Percentiles rank a stretch among this genome's conserved stretches.
These are phyloP conservation scores for Acipenser transmontanus DNA, from an alignment of 2,797 vertebrate genomes.

Conservation along the genomic window DNA sequence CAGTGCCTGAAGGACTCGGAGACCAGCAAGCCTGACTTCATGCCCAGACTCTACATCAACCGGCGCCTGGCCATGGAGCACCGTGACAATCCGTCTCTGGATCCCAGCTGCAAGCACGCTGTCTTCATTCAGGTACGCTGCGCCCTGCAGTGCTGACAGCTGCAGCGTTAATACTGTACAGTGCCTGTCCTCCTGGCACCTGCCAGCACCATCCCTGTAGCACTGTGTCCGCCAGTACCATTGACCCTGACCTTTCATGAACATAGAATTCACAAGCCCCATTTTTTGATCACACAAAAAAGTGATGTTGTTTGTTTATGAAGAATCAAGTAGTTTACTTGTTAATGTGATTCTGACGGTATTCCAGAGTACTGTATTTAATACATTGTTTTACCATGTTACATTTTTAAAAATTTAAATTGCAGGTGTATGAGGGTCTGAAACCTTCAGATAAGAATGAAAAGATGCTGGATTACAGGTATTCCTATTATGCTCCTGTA, in stretches of 20 bases:
- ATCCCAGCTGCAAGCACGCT: slow-evolving; percentile 81
- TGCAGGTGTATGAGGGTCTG: slow-evolving; percentile 89
- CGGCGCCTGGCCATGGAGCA: slow-evolving; percentile 95
- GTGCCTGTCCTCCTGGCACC: no score
- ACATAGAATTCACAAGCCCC: no score
- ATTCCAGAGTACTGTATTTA: no score
- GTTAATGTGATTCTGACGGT: neutral
- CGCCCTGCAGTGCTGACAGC: no score
- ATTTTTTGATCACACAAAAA: no score
- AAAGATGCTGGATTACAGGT: slow-evolving; percentile 95
- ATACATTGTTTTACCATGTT: no score
- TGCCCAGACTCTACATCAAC: slow-evolving; percentile 96
- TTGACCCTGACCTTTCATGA: no score
- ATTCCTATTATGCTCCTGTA: neutral
- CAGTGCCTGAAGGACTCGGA: slow-evolving; percentile 96
- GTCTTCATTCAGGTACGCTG: slow-evolving; percentile 84
- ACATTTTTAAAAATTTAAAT: neutral
- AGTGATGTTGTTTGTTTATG: neutral
- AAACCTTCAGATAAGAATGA: slow-evolving; percentile 94
- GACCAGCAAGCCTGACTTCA: slow-evolving; percentile 91
- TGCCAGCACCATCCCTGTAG: no score
- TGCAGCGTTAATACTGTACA: no score
- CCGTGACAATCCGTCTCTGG: slow-evolving; percentile 82
- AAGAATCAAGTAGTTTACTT: neutral
- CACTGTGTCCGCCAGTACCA: no score